Base-by-base conservation (phyloP, 2,888 invertebrate species). In the Chrysotoxum bicinctum region DNA sequence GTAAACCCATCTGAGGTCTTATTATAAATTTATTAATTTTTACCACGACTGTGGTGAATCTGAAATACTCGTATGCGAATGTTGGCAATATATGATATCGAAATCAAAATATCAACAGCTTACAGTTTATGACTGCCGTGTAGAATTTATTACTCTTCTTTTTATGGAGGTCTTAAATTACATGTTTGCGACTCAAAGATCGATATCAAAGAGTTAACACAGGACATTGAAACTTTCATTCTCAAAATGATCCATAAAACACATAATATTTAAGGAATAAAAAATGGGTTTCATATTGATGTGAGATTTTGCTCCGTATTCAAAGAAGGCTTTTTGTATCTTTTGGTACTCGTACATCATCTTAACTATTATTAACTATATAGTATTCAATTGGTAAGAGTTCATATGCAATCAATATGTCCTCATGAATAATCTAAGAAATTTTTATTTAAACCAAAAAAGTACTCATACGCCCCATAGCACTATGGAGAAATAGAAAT, bases 131-230 rank as follows among this genome's bases (percentile, higher is more conserved):
- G 69, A 81, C 40, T 66, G 35, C 32, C 14, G 58, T 37, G 54
- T 78, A 68, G 68, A 72, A 68, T 78, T 77, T 77, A 78, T 82
- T 66, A 73, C 68, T 66, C 56, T 56, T n/a, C 40, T 58, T 54
- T 78, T 77, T 81, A 40, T 40, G n/a, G 7, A 40, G 2, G n/a
- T 16, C 2, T 40, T n/a, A 40, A 40, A 8, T 16, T 16, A 16
- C 70, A 76, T 82, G 76, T 66, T 30, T 0, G 5, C 19, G 7
- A 56, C 54, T 56, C 60, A 37, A 72, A 56, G n/a, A 32, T 77
- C 66, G 72, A 76, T 82, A 82, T 82, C 66, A 66, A 10, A 19
- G 54, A 32, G 16, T 30, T 30, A 30, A 58, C 66, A 64, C 43
- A 70, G 72, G 54, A 72, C 14, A 6, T 37, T 14, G 37, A n/a